Percentiles rank a stretch among this genome's conserved stretches.
These are phyloP conservation scores for Caligus rogercresseyi DNA, from an alignment of 1,140 invertebrate genomes.

Conservation along the genomic window DNA sequence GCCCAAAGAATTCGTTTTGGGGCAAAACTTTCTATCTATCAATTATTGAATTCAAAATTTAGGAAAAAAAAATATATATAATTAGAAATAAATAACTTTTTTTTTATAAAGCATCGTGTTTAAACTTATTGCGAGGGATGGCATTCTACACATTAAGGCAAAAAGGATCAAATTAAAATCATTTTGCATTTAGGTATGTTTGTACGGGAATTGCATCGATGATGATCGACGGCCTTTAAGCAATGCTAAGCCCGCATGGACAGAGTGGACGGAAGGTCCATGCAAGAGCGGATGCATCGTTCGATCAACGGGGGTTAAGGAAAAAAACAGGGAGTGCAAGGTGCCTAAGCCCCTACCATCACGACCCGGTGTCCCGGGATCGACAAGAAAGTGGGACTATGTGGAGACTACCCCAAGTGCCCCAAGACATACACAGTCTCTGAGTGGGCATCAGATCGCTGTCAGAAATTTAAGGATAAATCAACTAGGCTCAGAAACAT, in stretches of 20 bases:
- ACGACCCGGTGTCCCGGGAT: not conserved
- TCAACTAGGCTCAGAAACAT: slow-evolving; percentile 4
- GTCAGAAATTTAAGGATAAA: slow-evolving; percentile 30
- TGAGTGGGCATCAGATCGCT: not conserved
- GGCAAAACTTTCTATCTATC: no score
- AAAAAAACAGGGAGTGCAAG: not conserved
- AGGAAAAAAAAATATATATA: slow-evolving; percentile 23
- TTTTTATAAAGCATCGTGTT: not conserved
- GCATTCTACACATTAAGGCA: no score
- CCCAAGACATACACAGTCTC: not conserved
- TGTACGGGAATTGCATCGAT: not conserved
- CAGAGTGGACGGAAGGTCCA: not conserved
- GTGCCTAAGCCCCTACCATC: not conserved
- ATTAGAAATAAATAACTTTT: not conserved
- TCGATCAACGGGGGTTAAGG: not conserved
- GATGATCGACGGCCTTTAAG: not conserved
- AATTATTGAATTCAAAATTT: no score
- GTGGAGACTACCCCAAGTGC: not conserved
- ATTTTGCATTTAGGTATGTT: no score
- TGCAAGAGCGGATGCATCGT: not conserved
- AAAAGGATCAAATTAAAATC: no score
- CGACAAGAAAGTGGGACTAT: not conserved
- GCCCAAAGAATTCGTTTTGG: no score
- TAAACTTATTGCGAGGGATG: no score
- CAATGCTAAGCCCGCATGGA: not conserved